phyloP scores from a whole-genome alignment of 2,113 vertebrate species.

The Sialia sialis region DNA sequence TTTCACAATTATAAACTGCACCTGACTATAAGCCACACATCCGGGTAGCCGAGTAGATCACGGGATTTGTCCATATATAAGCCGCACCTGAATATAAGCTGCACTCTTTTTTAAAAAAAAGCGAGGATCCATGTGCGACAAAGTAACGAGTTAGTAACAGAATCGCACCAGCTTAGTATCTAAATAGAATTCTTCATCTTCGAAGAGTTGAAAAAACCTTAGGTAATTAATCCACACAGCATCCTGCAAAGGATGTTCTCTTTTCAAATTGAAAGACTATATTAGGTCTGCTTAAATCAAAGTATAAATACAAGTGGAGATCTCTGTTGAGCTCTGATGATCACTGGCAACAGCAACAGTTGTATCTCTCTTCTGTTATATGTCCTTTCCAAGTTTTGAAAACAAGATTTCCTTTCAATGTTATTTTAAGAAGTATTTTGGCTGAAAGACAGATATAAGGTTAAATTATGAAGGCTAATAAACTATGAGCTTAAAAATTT shows the following conservation, averaged over 20 bases:
- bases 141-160: too few relatives aligned
- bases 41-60: too few relatives aligned
- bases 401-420: not conserved
- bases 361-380: not conserved
- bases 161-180: too few relatives aligned
- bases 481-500: not conserved
- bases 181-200: not conserved
- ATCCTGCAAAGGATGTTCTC: not conserved
- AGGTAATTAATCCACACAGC: not conserved
- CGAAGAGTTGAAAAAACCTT: not conserved
- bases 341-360: accelerated
- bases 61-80: too few relatives aligned
- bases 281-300: not conserved
- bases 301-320: not conserved
- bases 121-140: too few relatives aligned
- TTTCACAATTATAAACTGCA: too few relatives aligned
- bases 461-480: not conserved
- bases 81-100: too few relatives aligned
- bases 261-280: not conserved
- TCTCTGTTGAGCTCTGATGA: not conserved
- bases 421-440: not conserved
- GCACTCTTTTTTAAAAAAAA: too few relatives aligned
- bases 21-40: too few relatives aligned
- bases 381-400: not conserved
- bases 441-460: not conserved